Base-by-base conservation (phyloP, 2,113 vertebrate species). In the Burhinus bistriatus region DNA sequence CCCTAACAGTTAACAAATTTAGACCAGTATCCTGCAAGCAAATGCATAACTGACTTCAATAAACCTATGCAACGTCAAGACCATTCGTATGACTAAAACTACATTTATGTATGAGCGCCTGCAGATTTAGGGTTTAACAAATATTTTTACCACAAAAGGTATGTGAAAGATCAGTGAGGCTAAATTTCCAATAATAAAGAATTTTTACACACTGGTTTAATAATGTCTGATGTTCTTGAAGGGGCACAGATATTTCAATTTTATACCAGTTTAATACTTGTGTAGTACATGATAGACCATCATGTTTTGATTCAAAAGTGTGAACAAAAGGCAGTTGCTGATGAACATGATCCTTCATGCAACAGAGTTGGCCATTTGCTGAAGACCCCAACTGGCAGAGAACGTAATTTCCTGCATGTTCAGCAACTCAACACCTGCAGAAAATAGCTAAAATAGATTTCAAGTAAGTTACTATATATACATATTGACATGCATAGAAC, bases 401-500 rank as follows among this genome's bases (percentile, higher is more conserved):
- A 80, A 83, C 0, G 0, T 5, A 30, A 94, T 66, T 91, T 93
- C 84, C 82, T 81, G 71, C 55, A 90, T 2, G 5, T 66, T 86
- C 89, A 79, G 65, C 90, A 93, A 78, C 64, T 75, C 55, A 88
- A 66, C 34, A 94, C 62, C 94, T 95, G 91, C 58, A 94, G 82
- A 87, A 97, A 94, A 93, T 2, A 86, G 59, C 89, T 93, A 72
- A 59, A 93, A 87, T 11, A 95, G 21, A 91, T 88, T 70, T 66
- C 38, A 93, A 80, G 30, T 26, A 85, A 77, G 52, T 90, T 91
- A 92, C 52, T 76, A 32, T 19, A 62, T 9, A 58, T 5, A 70
- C n/a, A 64, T 77, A 51, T 32, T 25, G 32, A 89, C 42, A 90
- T 3, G 8, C 45, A 77, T 0, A 61, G 25, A 87, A 83, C 7